These are phyloP conservation scores for Microtus richardsoni DNA, from an alignment of 2,113 vertebrate genomes.

Conservation along the genomic window DNA sequence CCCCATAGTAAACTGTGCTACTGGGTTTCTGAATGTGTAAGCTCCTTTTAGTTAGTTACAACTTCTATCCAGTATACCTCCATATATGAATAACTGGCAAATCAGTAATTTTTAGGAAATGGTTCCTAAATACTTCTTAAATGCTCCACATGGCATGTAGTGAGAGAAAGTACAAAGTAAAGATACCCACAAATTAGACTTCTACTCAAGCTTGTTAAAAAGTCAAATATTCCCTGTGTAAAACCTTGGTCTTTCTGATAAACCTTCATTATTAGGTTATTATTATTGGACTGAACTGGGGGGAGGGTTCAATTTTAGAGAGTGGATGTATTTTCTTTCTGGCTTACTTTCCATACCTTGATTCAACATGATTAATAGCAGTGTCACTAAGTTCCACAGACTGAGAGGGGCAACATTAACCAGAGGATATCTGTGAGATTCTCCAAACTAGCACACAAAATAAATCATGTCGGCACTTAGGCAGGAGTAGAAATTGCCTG, in stretches of 20 bases:
- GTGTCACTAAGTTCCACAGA: slow-evolving; percentile 24
- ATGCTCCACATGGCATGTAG: background rate
- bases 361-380: slow-evolving; percentile 66
- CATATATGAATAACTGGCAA: background rate
- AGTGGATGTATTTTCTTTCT: background rate
- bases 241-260: background rate
- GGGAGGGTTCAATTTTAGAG: background rate
- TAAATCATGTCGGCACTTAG: slow-evolving; percentile 59
- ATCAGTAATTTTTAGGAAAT: slow-evolving; percentile 4
- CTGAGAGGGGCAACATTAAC: slow-evolving; percentile 60
- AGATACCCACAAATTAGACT: background rate
- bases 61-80: background rate
- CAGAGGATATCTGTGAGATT: slow-evolving; percentile 35
- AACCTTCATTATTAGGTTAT: slow-evolving; percentile 46
- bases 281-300: slow-evolving; percentile 55
- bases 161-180: background rate
- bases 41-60: background rate
- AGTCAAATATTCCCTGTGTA: background rate
- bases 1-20: background rate
- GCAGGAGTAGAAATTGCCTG: slow-evolving; percentile 3
- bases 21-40: background rate
- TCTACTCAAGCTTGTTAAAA: slow-evolving; percentile 22
- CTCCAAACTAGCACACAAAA: slow-evolving; percentile 42
- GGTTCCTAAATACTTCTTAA: background rate
- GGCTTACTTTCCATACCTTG: slow-evolving; percentile 6